phyloP scores from a whole-genome alignment of 2,113 vertebrate genomes.

The Thamnophis sirtalis region DNA sequence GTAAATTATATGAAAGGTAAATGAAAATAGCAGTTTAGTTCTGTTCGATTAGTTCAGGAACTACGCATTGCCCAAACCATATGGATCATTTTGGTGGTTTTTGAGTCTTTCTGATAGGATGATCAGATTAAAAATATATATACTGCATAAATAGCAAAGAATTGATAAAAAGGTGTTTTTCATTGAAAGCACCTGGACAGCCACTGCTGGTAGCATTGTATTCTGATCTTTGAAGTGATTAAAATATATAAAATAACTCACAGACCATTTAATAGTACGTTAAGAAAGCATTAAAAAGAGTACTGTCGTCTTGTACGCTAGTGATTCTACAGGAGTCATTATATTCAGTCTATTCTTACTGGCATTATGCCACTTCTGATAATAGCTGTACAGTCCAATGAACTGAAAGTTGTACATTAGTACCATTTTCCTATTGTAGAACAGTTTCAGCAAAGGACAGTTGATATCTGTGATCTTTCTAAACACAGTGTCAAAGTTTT shows the following conservation, averaged over 20 bases:
- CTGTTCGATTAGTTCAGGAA: background rate
- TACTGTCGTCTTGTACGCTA: background rate
- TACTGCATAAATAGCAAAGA: background rate
- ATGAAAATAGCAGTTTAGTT: background rate
- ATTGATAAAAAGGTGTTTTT: background rate
- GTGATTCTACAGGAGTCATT: background rate
- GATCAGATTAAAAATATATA: background rate
- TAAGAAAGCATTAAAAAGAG: background rate
- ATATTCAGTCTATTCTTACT: background rate
- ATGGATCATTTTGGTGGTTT: background rate
- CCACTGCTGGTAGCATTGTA: background rate
- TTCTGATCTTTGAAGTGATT: background rate
- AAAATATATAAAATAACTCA: background rate
- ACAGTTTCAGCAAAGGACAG: background rate
- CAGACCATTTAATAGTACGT: background rate
- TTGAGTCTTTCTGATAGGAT: background rate
- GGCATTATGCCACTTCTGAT: background rate
- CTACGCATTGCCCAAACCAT: background rate
- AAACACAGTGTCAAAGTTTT: background rate
- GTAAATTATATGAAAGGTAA: background rate
- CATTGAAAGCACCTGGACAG: background rate
- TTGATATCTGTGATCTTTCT: background rate
- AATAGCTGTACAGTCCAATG: conserved; percentile 10
- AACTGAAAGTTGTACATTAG: background rate
- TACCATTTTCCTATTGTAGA: background rate